phyloP scores from a whole-genome alignment of 2,797 vertebrate genomes.

The Tarsius wallacei region DNA sequence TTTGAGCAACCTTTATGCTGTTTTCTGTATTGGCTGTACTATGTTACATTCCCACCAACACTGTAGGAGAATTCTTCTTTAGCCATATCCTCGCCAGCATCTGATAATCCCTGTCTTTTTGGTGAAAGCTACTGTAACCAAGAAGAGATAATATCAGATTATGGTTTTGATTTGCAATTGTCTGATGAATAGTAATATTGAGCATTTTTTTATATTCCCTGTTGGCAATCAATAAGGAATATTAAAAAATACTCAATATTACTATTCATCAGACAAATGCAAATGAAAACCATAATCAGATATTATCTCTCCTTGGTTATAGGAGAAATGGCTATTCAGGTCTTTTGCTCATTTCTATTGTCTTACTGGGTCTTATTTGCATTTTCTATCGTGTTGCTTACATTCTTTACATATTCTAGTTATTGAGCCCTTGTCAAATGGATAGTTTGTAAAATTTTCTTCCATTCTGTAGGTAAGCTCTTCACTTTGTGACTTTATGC shows the following conservation, averaged over 20 bases:
- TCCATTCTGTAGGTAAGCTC: background rate
- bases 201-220: background rate
- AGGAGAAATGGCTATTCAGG: background rate
- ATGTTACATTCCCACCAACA: background rate
- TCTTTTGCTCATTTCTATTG: background rate
- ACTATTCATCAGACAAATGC: too few relatives aligned
- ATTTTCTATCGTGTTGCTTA: background rate
- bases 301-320: too few relatives aligned
- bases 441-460: background rate
- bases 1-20: background rate
- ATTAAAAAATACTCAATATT: too few relatives aligned
- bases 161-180: background rate
- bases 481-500: background rate
- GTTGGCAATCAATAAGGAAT: background rate
- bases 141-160: background rate
- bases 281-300: too few relatives aligned
- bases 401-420: background rate
- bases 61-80: background rate
- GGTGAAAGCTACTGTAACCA: background rate
- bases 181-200: background rate
- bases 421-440: background rate
- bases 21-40: background rate
- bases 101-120: background rate
- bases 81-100: background rate
- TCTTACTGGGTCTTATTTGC: too few relatives aligned